phyloP scores from a whole-genome alignment of 2,113 vertebrate genomes.

The Chionodraco myersi region DNA sequence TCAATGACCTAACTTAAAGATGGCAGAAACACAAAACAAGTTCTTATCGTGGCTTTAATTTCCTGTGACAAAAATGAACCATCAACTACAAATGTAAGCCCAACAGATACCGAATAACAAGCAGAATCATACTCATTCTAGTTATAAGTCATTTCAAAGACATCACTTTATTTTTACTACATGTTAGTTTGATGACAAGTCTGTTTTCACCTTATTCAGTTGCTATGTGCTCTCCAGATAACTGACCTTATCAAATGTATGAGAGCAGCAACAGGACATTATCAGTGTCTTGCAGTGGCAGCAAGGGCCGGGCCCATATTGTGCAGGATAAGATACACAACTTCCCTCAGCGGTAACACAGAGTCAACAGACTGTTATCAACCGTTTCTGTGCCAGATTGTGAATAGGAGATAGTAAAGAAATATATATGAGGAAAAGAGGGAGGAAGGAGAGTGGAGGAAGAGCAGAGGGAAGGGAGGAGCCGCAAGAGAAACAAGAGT shows the following conservation, averaged over 20 bases:
- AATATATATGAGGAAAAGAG: conserved; percentile 7
- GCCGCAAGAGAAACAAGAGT: conserved; percentile 49
- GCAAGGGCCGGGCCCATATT: conserved; percentile 20
- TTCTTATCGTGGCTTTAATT: background rate
- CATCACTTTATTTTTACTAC: conserved; percentile 8
- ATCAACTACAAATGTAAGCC: background rate
- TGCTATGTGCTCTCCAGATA: conserved; percentile 42
- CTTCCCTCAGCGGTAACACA: conserved; percentile 38
- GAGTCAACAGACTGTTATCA: conserved; percentile 61
- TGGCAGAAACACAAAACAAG: background rate
- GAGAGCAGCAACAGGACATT: conserved; percentile 44
- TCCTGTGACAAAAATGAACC: background rate
- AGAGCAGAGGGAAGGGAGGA: conserved; percentile 34
- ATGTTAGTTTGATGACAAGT: conserved; percentile 12
- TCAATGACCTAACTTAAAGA: background rate
- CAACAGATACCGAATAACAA: background rate
- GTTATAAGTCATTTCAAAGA: background rate
- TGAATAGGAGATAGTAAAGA: conserved; percentile 29
- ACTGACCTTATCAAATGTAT: conserved; percentile 31
- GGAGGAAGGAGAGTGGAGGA: conserved; percentile 10
- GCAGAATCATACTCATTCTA: background rate
- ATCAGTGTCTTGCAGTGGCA: conserved; percentile 37
- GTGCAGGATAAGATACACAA: conserved; percentile 51
- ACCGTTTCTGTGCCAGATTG: conserved; percentile 49
- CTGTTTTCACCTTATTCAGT: conserved; percentile 30